Conservation (phyloP, 2,888 invertebrate species). For the Ditula angustiorana region DNA sequence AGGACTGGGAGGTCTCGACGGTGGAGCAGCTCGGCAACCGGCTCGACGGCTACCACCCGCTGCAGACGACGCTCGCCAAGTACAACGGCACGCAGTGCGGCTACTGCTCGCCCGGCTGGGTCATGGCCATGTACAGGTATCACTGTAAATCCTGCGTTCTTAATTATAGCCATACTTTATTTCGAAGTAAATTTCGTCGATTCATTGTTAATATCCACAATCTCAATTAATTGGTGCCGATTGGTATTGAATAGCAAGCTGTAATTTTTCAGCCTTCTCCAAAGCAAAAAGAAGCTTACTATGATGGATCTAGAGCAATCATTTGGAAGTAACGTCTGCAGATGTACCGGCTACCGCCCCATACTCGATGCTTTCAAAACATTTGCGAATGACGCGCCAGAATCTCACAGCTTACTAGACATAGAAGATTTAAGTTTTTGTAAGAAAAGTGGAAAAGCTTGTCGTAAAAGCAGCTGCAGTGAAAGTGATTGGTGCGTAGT, state of each 20-base stretch:
- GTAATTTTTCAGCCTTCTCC: conserved; percentile 56
- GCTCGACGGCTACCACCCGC: conserved; percentile 86
- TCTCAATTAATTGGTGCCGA: too few relatives aligned
- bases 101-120: conserved; percentile 90
- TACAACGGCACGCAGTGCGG: conserved; percentile 89
- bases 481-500: conserved; percentile 58
- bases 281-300: conserved; percentile 69
- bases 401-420: conserved; percentile 70
- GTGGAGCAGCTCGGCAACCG: conserved; percentile 89
- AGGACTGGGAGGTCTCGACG: conserved; percentile 88
- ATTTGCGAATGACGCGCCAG: conserved; percentile 85
- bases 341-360: conserved; percentile 91
- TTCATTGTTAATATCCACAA: too few relatives aligned
- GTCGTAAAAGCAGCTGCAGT: conserved; percentile 42
- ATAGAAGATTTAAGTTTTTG: conserved; percentile 69
- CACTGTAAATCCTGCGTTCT: too few relatives aligned
- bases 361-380: conserved; percentile 91
- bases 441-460: conserved; percentile 43
- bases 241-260: too few relatives aligned
- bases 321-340: conserved; percentile 90
- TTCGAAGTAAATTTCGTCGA: too few relatives aligned
- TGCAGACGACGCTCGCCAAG: conserved; percentile 86
- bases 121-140: conserved; percentile 91
- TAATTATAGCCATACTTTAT: too few relatives aligned
- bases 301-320: conserved; percentile 89